Base-by-base conservation (phyloP, 2,888 invertebrate genomes). In the Therioaphis trifolii region DNA sequence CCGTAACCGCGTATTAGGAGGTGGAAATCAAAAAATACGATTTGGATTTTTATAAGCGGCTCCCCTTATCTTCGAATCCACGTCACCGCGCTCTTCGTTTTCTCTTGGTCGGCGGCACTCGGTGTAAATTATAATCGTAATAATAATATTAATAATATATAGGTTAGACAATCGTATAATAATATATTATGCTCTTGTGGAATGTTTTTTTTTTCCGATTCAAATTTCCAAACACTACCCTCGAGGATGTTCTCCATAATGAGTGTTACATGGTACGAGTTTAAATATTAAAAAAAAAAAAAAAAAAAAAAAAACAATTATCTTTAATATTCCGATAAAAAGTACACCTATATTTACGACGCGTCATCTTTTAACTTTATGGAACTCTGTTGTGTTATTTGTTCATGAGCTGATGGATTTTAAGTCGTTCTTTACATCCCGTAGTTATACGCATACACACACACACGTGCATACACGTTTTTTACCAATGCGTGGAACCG, bases 301-400 rank as follows among this genome's bases (percentile, higher is more conserved):
- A 27, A n/a, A 27, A 77, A 49, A 63, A 14, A 43, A 49, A 46
- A 15, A 49, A 77, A 66, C 49, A 27, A 66, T 66, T 77, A 61
- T 49, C 77, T 77, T 52, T 78, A 78, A 78, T 69, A 68, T 52
- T 40, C 27, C 79, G 18, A 55, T 69, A 79, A 69, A 40, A 55
- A 24, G 52, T 69, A 43, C n/a, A n/a, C n/a, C n/a, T 69, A 43
- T 55, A 29, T 72, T 68, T 68, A 68, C 24, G 52, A 68, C 68
- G 66, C n/a, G 35, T 78, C 49, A 24, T 24, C 15, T 24, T 40
- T 7, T 40, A 55, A 27, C 40, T 66, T 55, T 40, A 12, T 79
- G 40, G 40, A 55, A 55, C 78, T 55, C 24, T 9, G 72, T 11
- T 21, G 61, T 63, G 29, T 66, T 78, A 68, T 78, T 78, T 69